A percentile compares a stretch with the other conserved stretches of the same genome.
phyloP scores from a whole-genome alignment of 2,797 vertebrate species.

The Girardinus metallicus region DNA sequence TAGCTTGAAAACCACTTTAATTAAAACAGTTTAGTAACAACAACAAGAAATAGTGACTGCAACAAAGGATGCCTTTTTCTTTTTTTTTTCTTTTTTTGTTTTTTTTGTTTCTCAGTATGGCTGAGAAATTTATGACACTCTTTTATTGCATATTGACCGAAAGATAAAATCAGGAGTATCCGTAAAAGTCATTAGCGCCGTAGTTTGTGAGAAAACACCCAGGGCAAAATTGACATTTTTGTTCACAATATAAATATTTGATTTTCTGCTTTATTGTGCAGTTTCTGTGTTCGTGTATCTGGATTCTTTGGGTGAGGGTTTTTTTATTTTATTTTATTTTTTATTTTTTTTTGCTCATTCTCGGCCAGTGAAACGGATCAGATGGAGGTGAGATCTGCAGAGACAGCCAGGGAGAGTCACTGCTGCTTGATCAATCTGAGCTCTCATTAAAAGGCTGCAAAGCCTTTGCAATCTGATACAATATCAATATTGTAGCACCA shows the following conservation, averaged over 20 bases:
- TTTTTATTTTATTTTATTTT: background rate
- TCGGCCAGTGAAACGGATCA: conserved; percentile 37
- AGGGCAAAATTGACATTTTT: background rate
- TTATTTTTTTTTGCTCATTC: background rate
- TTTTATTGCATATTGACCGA: background rate
- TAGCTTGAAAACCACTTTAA: background rate
- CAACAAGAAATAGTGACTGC: background rate
- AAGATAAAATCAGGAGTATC: background rate
- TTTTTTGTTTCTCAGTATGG: background rate
- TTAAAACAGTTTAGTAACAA: background rate
- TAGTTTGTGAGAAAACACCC: too few relatives aligned
- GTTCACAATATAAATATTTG: background rate
- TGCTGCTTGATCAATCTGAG: conserved; percentile 83
- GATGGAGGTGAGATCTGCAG: conserved; percentile 40
- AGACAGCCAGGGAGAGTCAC: conserved; percentile 66
- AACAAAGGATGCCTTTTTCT: background rate
- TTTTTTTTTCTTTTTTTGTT: background rate
- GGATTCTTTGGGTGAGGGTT: conserved; percentile 3
- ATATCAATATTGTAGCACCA: conserved; percentile 81
- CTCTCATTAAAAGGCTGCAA: conserved; percentile 83
- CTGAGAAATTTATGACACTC: background rate
- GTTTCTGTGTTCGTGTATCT: background rate
- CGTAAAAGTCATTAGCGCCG: background rate
- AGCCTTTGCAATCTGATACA: conserved; percentile 76
- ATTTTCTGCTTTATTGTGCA: background rate